A percentile compares a stretch with the other conserved stretches of the same genome.
phyloP scores from a whole-genome alignment of 2,888 invertebrate species.

The Calliphora vomitoria region DNA sequence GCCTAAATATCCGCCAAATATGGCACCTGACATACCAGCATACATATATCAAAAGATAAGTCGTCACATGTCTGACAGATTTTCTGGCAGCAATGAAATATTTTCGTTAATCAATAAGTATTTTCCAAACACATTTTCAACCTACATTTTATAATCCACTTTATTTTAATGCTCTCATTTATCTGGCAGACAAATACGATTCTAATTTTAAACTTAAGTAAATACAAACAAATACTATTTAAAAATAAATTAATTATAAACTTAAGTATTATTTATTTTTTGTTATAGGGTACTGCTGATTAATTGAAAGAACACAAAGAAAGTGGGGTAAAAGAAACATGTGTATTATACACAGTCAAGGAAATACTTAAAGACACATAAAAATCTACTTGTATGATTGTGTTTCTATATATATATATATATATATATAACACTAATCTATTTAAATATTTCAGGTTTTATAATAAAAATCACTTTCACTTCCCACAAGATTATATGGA shows the following conservation, averaged over 20 bases:
- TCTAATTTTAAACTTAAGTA: conserved; percentile 22
- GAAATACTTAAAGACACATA: no score
- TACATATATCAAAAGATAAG: not conserved
- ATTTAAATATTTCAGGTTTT: not conserved
- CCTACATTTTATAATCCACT: conserved; percentile 3
- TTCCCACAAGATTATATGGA: not conserved
- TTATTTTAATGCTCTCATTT: conserved; percentile 1
- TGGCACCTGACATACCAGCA: not conserved
- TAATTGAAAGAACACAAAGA: conserved; percentile 25
- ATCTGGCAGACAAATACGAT: conserved; percentile 2
- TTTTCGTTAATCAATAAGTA: not conserved
- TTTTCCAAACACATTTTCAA: conserved; percentile 20
- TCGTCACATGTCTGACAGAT: conserved; percentile 8
- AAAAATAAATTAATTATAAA: conserved; percentile 50
- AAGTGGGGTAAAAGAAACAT: not conserved
- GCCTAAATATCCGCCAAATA: no score
- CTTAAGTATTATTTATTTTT: conserved; percentile 7
- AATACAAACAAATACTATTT: conserved; percentile 23
- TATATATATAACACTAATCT: no score
- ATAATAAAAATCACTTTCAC: not conserved
- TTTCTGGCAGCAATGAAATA: not conserved
- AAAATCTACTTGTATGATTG: no score
- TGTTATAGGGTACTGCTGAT: conserved; percentile 28
- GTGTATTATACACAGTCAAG: not conserved
- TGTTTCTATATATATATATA: no score